Evolutionary conservation across 2,888 invertebrate genomes (phyloP).

Genomic region (Balanococcus diminutus): DNA sequence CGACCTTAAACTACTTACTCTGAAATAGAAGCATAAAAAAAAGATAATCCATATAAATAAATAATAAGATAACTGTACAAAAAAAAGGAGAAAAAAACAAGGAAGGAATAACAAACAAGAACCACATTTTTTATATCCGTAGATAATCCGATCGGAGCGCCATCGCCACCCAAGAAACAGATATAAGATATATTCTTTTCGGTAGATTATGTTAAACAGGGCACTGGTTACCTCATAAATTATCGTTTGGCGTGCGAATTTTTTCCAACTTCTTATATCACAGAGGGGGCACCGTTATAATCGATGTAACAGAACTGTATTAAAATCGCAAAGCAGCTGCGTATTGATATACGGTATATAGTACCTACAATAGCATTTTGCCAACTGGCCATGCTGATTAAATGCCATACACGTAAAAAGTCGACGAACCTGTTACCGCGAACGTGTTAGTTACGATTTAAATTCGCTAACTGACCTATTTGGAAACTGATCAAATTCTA

Average conservation of each 20-base stretch:
- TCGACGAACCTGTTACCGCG: conserved; percentile 7
- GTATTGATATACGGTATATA: too few relatives aligned
- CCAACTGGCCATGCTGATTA: not conserved
- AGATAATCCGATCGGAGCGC: not conserved
- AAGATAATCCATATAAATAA: too few relatives aligned
- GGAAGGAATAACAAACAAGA: not conserved
- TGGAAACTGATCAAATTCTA: conserved; percentile 12
- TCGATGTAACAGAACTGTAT: not conserved
- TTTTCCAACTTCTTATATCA: conserved; percentile 21
- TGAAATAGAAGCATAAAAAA: too few relatives aligned
- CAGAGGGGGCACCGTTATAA: not conserved
- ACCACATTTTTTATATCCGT: not conserved
- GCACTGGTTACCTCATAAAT: conserved; percentile 15
- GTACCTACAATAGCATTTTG: not conserved
- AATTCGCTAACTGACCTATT: conserved; percentile 28
- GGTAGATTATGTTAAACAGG: not conserved
- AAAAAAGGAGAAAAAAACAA: not conserved
- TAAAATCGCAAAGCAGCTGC: conserved; percentile 12
- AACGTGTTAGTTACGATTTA: conserved; percentile 16
- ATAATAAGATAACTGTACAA: not conserved
- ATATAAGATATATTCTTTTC: not conserved
- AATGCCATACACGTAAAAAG: conserved; percentile 23
- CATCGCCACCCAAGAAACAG: not conserved
- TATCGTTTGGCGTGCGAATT: not conserved
- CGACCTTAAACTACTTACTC: too few relatives aligned